Conservation (phyloP, 2,113 vertebrate genomes). For the Bufo bufo region DNA sequence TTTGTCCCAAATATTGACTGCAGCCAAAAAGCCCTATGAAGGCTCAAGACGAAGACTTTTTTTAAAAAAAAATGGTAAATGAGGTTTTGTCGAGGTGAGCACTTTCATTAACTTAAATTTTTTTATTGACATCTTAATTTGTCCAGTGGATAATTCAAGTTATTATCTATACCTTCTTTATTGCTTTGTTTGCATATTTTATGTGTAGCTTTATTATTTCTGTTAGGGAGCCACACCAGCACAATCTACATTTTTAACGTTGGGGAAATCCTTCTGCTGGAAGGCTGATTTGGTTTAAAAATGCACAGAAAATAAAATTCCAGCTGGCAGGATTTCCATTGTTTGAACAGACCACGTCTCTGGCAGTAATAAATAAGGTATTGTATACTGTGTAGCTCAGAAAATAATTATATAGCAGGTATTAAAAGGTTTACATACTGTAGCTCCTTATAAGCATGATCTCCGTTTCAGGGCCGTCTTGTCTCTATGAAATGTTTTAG, state of each 20-base stretch:
- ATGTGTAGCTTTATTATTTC: not conserved
- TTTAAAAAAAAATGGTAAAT: too few relatives aligned
- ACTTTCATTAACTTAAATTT: too few relatives aligned
- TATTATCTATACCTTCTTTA: too few relatives aligned
- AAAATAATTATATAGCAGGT: not conserved
- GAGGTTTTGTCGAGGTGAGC: too few relatives aligned
- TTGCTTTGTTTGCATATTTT: not conserved
- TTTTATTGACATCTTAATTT: too few relatives aligned
- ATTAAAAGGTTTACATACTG: not conserved
- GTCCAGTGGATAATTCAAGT: too few relatives aligned
- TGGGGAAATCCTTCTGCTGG: not conserved
- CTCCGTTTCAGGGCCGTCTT: not conserved
- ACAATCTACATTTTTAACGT: not conserved
- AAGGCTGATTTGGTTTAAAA: not conserved
- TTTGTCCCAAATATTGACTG: too few relatives aligned
- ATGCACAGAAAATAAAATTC: not conserved
- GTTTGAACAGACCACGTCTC: not conserved
- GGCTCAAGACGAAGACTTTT: too few relatives aligned
- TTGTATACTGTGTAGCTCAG: not conserved
- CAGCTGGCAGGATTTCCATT: slow-evolving; percentile 4
- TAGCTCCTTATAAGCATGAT: not conserved
- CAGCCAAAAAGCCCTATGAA: too few relatives aligned
- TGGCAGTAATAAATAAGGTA: not conserved
- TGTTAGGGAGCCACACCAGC: not conserved
- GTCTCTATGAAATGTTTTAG: not conserved